Evolutionary conservation across 2,113 vertebrate species (phyloP).

Genomic region (Catagonus wagneri): DNA sequence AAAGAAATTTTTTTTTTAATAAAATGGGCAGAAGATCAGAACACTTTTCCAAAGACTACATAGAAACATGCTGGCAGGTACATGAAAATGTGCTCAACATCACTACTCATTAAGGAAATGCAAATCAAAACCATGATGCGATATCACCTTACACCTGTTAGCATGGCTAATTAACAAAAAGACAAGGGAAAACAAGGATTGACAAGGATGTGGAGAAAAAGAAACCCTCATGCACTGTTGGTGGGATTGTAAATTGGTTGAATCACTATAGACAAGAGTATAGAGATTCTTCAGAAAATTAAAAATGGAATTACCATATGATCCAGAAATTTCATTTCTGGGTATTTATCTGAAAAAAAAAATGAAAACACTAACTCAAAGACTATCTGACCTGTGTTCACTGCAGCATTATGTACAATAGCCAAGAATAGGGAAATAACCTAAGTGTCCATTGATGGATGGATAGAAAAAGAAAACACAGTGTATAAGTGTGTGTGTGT

Average conservation of each 20-base stretch:
- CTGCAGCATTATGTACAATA: not conserved
- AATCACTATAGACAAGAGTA: not conserved
- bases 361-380: not conserved
- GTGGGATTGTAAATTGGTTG: not conserved
- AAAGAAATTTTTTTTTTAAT: not conserved
- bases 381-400: not conserved
- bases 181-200: not conserved
- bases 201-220: not conserved
- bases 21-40: not conserved
- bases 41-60: not conserved
- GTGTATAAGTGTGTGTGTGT: not conserved
- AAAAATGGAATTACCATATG: not conserved
- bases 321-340: not conserved
- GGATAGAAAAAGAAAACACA: not conserved
- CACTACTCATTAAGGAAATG: not conserved
- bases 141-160: not conserved
- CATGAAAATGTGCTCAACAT: not conserved
- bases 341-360: not conserved
- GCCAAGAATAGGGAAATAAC: not conserved
- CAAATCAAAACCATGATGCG: not conserved
- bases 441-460: not conserved
- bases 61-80: not conserved
- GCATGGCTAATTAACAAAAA: not conserved
- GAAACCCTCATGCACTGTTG: not conserved
- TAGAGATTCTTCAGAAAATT: not conserved